A percentile compares a stretch with the other conserved stretches of the same genome.
Conservation (phyloP, 2,888 invertebrate species). For the Pharmacophagus antenor region DNA sequence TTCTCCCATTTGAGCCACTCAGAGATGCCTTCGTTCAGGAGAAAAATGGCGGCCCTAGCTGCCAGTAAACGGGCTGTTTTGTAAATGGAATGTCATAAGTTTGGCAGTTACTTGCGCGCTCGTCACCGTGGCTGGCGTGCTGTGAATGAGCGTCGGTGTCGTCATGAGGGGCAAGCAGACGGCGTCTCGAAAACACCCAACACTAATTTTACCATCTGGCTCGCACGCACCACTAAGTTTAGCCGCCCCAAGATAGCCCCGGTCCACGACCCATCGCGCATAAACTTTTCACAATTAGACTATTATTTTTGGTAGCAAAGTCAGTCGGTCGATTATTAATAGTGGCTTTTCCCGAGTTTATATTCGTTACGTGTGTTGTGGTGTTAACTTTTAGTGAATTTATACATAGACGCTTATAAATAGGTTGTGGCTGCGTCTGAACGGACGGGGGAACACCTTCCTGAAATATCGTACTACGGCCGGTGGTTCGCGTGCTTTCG, state of each 20-base stretch:
- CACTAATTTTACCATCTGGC: constrained; percentile 81
- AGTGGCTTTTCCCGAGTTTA: constrained; percentile 82
- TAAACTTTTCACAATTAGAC: constrained; percentile 82
- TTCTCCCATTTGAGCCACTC: neutral
- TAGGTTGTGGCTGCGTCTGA: constrained; percentile 81
- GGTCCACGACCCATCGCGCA: constrained; percentile 81
- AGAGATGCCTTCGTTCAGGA: neutral
- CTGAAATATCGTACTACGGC: constrained; percentile 81
- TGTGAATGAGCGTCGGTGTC: constrained; percentile 67
- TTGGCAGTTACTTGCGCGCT: constrained; percentile 70
- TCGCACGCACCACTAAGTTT: constrained; percentile 81
- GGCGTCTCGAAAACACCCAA: constrained; percentile 70
- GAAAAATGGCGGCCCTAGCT: constrained; percentile 43
- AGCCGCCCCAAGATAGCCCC: constrained; percentile 81
- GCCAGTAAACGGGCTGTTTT: constrained; percentile 59
- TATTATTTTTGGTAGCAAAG: constrained; percentile 82
- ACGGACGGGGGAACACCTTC: constrained; percentile 81
- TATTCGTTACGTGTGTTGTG: constrained; percentile 82
- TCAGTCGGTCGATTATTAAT: constrained; percentile 82
- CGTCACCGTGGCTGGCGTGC: constrained; percentile 57
- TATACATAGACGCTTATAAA: constrained; percentile 82
- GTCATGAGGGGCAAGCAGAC: constrained; percentile 73
- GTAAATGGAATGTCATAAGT: constrained; percentile 76
- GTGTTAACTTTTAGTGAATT: constrained; percentile 82
- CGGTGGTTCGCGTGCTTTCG: constrained; percentile 77